phyloP scores from a whole-genome alignment of 37 sponge, comb jelly and placozoan species.

The Ianthella basta region DNA sequence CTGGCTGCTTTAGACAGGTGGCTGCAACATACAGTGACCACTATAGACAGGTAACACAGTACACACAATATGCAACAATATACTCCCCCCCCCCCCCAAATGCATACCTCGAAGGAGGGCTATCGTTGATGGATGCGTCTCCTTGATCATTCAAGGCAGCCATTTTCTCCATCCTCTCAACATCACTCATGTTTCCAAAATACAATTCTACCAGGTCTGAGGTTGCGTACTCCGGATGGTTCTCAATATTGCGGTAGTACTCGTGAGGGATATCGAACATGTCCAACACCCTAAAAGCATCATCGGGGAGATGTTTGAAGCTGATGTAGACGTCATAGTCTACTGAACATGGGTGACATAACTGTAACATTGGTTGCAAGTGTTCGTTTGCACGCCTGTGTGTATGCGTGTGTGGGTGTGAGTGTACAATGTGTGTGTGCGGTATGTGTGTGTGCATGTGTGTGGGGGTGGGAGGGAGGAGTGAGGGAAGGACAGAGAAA shows the following conservation, averaged over 20 bases:
- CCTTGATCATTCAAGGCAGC: too few species aligned
- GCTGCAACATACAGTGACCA: too few species aligned
- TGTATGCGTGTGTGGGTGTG: neutral
- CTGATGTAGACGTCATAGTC: neutral
- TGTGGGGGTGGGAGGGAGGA: neutral
- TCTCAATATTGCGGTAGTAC: constrained; percentile 1
- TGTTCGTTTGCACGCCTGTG: neutral
- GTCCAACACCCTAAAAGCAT: neutral
- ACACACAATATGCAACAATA: too few species aligned
- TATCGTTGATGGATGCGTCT: too few species aligned
- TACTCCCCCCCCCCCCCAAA: too few species aligned
- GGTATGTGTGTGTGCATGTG: neutral
- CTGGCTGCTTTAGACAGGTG: too few species aligned
- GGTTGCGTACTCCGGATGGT: neutral
- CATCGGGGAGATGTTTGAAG: neutral
- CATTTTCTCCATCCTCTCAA: neutral
- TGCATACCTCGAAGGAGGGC: too few species aligned
- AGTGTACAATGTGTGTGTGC: too few species aligned
- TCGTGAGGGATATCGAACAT: neutral
- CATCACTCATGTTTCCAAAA: neutral
- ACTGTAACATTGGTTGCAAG: neutral
- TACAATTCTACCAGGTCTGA: neutral
- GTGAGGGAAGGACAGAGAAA: constrained; percentile 23
- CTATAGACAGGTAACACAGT: too few species aligned
- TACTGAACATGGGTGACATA: neutral